Percentiles rank a stretch among this genome's conserved stretches.
phyloP scores from a whole-genome alignment of 2,888 invertebrate species.

The Noctua janthina region DNA sequence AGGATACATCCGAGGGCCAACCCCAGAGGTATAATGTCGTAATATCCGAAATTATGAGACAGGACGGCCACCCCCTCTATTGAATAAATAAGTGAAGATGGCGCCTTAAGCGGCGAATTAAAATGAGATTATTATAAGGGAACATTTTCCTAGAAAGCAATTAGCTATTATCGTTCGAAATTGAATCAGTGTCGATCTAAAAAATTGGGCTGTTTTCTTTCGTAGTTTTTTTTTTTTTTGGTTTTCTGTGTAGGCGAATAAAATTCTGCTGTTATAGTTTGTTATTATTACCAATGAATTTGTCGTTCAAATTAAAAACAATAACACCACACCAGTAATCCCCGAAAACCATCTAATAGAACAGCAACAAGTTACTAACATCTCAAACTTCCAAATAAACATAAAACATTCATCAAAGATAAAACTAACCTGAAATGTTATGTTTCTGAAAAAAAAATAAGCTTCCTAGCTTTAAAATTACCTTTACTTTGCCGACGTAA shows the following conservation, averaged over 20 bases:
- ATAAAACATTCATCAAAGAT: not conserved
- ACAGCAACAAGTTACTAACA: not conserved
- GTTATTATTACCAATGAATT: not conserved
- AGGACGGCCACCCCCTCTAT: slow-evolving; percentile 35
- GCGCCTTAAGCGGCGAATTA: slow-evolving; percentile 74
- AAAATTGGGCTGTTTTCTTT: slow-evolving; percentile 7
- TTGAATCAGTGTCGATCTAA: slow-evolving; percentile 42
- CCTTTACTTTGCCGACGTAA: slow-evolving; percentile 7
- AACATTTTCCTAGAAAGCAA: slow-evolving; percentile 49
- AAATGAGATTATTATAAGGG: slow-evolving; percentile 72
- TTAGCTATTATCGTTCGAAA: slow-evolving; percentile 45
- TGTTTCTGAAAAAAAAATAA: not conserved
- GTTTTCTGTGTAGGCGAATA: not conserved
- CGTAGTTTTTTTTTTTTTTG: not conserved
- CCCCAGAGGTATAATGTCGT: slow-evolving; percentile 36
- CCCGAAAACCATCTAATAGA: not conserved
- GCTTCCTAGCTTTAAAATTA: not conserved
- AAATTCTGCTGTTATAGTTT: not conserved
- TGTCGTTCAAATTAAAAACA: not conserved
- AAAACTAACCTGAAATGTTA: not conserved
- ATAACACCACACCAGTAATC: not conserved
- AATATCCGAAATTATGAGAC: slow-evolving; percentile 51
- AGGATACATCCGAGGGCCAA: slow-evolving; percentile 16
- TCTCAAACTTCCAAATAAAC: not conserved
- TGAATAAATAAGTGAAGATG: slow-evolving; percentile 76